Evolutionary conservation across 64 coral and sea anemone genomes (phyloP).

Genomic region (Montipora efflorescens): DNA sequence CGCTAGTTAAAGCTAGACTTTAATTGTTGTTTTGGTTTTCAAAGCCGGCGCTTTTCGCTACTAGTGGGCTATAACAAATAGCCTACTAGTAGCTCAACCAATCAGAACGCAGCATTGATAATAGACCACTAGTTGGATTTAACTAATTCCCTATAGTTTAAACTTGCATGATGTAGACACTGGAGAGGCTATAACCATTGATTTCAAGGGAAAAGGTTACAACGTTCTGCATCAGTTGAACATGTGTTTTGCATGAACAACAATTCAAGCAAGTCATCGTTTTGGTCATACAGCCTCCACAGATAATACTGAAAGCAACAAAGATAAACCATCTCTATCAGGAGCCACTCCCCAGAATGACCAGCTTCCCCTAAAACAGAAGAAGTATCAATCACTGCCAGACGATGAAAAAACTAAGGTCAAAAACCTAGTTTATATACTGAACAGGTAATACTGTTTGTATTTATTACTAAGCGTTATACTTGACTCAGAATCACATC

Average conservation of each 20-base stretch:
- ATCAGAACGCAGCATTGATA: no score
- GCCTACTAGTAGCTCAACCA: no score
- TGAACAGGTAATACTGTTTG: neutral
- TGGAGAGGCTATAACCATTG: neutral
- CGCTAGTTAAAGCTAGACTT: no score
- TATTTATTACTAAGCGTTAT: neutral
- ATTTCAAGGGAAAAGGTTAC: no score
- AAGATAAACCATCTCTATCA: slow-evolving; percentile 9
- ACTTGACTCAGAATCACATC: slow-evolving; percentile 3
- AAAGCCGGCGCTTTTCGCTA: no score
- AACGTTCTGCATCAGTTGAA: neutral
- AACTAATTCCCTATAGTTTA: neutral
- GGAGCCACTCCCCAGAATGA: neutral
- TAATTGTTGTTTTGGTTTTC: no score
- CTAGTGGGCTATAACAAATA: no score
- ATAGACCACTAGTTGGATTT: no score
- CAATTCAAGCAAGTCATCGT: no score
- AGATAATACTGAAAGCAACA: slow-evolving; percentile 12
- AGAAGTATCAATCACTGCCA: neutral
- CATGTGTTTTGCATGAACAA: neutral
- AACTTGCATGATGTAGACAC: slow-evolving; percentile 14
- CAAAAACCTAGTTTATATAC: slow-evolving; percentile 1
- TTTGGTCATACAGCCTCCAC: slow-evolving; percentile 7
- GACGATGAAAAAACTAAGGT: slow-evolving; percentile 13
- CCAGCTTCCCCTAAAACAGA: neutral